Evolutionary conservation across 1,140 invertebrate species (phyloP).

Genomic region (Cydia strobilella): DNA sequence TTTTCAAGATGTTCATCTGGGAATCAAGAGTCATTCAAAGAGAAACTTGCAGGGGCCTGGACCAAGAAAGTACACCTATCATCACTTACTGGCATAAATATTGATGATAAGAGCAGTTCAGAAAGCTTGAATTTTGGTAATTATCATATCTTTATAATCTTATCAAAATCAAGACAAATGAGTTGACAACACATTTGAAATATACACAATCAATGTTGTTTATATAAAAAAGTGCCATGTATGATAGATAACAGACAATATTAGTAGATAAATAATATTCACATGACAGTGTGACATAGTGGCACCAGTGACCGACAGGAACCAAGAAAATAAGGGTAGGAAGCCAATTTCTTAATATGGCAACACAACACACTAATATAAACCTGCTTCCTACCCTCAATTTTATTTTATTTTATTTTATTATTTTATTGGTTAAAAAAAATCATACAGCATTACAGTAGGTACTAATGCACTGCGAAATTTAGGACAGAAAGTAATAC

Average conservation of each 20-base stretch:
- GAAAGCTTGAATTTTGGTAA: conserved; percentile 84
- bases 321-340: not conserved
- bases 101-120: conserved; percentile 86
- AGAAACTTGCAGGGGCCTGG: conserved; percentile 80
- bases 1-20: conserved; percentile 81
- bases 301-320: not conserved
- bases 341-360: too few species aligned
- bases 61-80: conserved; percentile 70
- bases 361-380: too few species aligned
- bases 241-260: not conserved
- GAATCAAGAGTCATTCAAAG: conserved; percentile 81
- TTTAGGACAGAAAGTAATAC: too few species aligned
- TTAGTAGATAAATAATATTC: not conserved
- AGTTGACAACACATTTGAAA: not conserved
- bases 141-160: conserved; percentile 34
- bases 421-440: too few species aligned
- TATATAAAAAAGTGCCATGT: not conserved
- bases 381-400: too few species aligned
- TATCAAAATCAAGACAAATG: conserved; percentile 26
- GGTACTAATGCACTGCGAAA: too few species aligned
- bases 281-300: not conserved
- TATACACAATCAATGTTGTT: not conserved
- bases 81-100: conserved; percentile 80
- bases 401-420: too few species aligned
- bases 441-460: too few species aligned